Evolutionary conservation across 2,888 invertebrate species (phyloP), one percentile per base, ranked within the genome.

Genomic region (Hirtodrosophila histrioides): DNA sequence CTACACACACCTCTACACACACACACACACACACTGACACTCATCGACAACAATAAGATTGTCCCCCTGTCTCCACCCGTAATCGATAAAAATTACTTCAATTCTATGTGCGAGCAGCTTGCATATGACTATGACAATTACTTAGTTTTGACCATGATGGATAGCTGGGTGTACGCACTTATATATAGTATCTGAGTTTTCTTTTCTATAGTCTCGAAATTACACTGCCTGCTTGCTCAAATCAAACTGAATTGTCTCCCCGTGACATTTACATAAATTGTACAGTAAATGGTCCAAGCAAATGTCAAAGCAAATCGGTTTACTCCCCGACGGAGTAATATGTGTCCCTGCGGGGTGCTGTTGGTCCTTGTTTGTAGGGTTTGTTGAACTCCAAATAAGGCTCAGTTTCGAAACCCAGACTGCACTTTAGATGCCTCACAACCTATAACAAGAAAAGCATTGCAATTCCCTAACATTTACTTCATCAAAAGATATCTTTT

Each of bases 31-130:
- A 54, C n/a, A 50, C 17, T 45, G 10, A 45, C 35, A 44, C 31
- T 27, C 39, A 58, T 31, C 9, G 31, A 31, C 9, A 8, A 44
- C 44, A 35, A 44, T 35, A 63, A 49, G 53, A 60, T 40, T 44
- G 57, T 39, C 8, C n/a, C 29, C 17, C 35, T 35, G 5, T 10
- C 45, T 17, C 31, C 6, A 23, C 11, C 24, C 49, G 35, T 31
- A 81, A 81, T 81, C 81, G 66, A 81, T 81, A 78, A 70, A 70
- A 65, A 61, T 68, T 67, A 65, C 71, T 71, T 70, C 63, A 57
- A 55, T 56, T 64, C 49, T 62, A 29, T 61, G 55, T 29, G 35
- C 3, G 10, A 29, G 27, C 40, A 50, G 69, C 69, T 60, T 64
- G 64, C 67, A 69, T 63, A 61, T 62, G 74, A 67, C 69, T 57